Percentiles rank a stretch among this genome's conserved stretches.
Conservation (phyloP, 2,888 invertebrate genomes). For the Camptogramma bilineatum region DNA sequence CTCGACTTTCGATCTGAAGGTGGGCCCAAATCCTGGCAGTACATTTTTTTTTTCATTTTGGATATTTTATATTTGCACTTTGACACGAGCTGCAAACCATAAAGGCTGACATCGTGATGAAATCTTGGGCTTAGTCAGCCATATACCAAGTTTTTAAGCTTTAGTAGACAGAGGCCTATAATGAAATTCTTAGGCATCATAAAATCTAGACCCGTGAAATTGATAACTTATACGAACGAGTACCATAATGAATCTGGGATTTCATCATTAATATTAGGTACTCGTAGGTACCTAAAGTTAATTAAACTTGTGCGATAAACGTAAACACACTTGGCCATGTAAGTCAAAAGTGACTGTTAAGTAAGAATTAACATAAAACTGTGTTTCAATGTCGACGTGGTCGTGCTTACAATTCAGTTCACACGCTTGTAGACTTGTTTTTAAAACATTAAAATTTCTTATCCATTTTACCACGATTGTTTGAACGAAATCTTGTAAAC, state of each 20-base stretch:
- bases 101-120: no score
- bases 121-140: no score
- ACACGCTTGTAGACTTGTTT: constrained; percentile 30
- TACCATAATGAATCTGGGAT: constrained; percentile 8
- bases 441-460: not conserved
- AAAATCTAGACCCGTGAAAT: constrained; percentile 11
- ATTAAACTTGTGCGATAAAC: constrained; percentile 18
- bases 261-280: constrained; percentile 13
- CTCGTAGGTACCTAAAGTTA: constrained; percentile 15
- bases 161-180: not conserved
- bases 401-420: constrained; percentile 52
- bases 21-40: no score
- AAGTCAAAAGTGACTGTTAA: constrained; percentile 36
- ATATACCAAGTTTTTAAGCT: not conserved
- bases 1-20: no score
- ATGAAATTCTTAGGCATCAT: not conserved
- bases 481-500: not conserved
- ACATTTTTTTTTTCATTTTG: no score
- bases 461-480: not conserved
- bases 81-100: no score
- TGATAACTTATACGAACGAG: no score
- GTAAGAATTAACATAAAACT: constrained; percentile 49
- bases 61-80: no score
- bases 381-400: constrained; percentile 55
- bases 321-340: constrained; percentile 30